Percentiles rank a stretch among this genome's conserved stretches.
phyloP scores from a whole-genome alignment of 2,888 invertebrate genomes.

The Gymnocheta viridis region DNA sequence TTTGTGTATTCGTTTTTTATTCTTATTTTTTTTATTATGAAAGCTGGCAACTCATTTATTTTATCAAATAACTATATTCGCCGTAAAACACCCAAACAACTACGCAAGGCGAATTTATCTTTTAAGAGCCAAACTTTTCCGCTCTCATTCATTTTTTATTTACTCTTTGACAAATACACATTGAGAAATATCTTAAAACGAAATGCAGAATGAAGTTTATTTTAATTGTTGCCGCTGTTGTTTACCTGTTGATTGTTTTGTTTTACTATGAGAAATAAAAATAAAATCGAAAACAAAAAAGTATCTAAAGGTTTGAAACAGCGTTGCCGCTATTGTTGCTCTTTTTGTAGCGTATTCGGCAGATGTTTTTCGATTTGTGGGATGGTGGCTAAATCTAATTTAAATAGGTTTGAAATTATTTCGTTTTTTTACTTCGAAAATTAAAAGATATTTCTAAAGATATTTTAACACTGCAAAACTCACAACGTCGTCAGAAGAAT shows the following conservation, averaged over 20 bases:
- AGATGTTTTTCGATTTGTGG: too few species aligned
- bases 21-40: neutral
- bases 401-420: too few species aligned
- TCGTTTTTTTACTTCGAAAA: too few species aligned
- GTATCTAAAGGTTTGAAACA: neutral
- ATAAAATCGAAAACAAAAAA: constrained; percentile 18
- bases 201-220: constrained; percentile 44
- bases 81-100: neutral
- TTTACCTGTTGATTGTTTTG: constrained; percentile 63
- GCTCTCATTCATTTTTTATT: neutral
- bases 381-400: too few species aligned
- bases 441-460: too few species aligned
- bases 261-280: constrained; percentile 15
- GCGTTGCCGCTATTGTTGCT: too few species aligned
- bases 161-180: neutral
- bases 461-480: too few species aligned
- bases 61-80: constrained; percentile 33
- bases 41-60: constrained; percentile 10
- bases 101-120: constrained; percentile 47
- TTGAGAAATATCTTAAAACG: constrained; percentile 28
- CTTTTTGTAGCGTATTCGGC: too few species aligned
- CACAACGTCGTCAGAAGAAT: too few species aligned
- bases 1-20: too few species aligned
- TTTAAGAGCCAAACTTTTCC: constrained; percentile 23
- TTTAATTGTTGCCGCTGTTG: constrained; percentile 23